Evolutionary conservation across 2,113 vertebrate genomes (phyloP).

Genomic region (Myiozetetes cayanensis): DNA sequence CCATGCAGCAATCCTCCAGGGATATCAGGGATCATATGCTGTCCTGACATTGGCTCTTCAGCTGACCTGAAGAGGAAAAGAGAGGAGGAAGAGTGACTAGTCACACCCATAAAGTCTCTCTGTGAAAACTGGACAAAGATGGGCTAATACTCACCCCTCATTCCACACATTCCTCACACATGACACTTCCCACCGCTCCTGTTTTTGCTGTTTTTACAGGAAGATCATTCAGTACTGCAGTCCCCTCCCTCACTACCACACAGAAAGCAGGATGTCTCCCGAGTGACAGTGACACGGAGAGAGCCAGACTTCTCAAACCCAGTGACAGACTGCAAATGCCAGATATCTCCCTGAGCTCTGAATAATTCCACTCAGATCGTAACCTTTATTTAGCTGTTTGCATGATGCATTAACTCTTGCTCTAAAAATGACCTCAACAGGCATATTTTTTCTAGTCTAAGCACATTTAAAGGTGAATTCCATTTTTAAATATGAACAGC

Average conservation of each 20-base stretch:
- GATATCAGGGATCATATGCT: background rate
- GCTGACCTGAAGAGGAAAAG: background rate
- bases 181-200: background rate
- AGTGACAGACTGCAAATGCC: constrained; percentile 61
- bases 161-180: background rate
- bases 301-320: constrained; percentile 37
- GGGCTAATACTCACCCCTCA: background rate
- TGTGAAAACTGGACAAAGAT: background rate
- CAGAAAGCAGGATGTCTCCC: background rate
- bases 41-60: background rate
- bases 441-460: constrained; percentile 25
- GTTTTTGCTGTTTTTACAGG: background rate
- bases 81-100: background rate
- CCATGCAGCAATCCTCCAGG: background rate
- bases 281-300: background rate
- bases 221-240: background rate
- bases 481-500: constrained; percentile 25
- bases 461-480: constrained; percentile 57
- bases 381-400: constrained; percentile 72
- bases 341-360: constrained; percentile 53
- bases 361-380: constrained; percentile 68
- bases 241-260: background rate
- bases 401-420: constrained; percentile 63
- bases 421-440: constrained; percentile 45
- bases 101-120: background rate